These are phyloP conservation scores for Paedocypris micromegethes DNA, from an alignment of 2,797 vertebrate genomes.

Conservation along the genomic window DNA sequence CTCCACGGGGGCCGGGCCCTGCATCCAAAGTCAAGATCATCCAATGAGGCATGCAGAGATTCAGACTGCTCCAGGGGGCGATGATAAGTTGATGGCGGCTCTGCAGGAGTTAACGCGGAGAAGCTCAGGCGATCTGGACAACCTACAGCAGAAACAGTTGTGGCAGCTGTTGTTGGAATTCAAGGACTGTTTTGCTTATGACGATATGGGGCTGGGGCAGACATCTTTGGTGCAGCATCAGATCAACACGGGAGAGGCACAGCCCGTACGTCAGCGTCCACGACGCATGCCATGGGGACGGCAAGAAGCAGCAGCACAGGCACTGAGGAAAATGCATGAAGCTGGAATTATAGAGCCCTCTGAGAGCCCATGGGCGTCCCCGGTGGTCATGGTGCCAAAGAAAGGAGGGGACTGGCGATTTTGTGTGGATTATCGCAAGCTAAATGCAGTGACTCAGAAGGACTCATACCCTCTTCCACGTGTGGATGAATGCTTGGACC, in stretches of 20 bases:
- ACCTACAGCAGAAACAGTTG: conserved; percentile 8
- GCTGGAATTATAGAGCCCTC: conserved; percentile 37
- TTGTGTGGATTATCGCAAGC: conserved; percentile 4
- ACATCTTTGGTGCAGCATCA: conserved; percentile 32
- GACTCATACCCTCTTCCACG: conserved; percentile 1
- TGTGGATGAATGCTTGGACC: conserved; percentile 24
- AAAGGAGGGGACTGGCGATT: conserved; percentile 28
- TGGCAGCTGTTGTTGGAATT: conserved; percentile 34
- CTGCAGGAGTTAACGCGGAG: neutral
- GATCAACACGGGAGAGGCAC: conserved; percentile 26
- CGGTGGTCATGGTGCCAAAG: conserved; percentile 35
- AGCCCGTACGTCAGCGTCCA: conserved; percentile 10
- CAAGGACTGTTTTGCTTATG: conserved; percentile 32
- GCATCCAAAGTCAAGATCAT: neutral
- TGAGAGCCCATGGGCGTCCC: conserved; percentile 25
- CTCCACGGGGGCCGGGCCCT: neutral
- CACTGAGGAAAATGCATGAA: conserved; percentile 11
- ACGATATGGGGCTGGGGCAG: neutral
- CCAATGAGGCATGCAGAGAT: neutral
- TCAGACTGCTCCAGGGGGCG: neutral
- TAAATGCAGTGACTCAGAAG: conserved; percentile 15
- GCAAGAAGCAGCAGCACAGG: conserved; percentile 22
- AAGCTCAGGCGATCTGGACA: neutral
- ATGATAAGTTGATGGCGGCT: neutral
- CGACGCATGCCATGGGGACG: conserved; percentile 15